Conservation (phyloP, 2,797 vertebrate genomes). For the Thripadectes ignobilis region DNA sequence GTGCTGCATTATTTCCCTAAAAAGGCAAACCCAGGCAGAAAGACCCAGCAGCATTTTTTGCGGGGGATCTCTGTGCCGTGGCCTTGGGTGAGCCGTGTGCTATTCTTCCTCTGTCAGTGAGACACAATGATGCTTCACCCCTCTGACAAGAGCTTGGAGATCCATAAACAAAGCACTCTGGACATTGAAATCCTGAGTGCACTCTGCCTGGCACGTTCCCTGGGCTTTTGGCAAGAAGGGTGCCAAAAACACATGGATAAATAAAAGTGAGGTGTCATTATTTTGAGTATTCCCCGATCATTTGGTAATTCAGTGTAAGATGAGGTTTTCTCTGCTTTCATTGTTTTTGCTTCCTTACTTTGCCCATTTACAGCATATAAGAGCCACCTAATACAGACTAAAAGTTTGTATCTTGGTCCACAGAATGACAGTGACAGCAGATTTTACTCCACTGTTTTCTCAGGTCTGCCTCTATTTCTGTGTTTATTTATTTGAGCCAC, state of each 20-base stretch:
- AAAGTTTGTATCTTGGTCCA: background rate
- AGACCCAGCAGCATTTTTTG: background rate
- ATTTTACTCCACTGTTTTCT: conserved; percentile 54
- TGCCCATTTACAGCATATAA: background rate
- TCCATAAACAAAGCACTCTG: background rate
- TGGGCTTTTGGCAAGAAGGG: background rate
- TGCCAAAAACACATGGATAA: background rate
- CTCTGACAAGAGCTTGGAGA: background rate
- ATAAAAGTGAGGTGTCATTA: fast-evolving
- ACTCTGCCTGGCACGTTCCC: background rate
- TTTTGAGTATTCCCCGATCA: background rate
- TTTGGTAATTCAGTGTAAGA: background rate
- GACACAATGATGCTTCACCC: background rate
- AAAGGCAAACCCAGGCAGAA: background rate
- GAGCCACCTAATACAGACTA: background rate
- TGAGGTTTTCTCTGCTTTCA: background rate
- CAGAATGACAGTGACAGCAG: background rate
- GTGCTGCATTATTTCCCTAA: background rate
- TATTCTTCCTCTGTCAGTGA: background rate
- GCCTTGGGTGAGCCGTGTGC: background rate
- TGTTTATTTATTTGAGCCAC: conserved; percentile 81
- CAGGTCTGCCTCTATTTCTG: conserved; percentile 71
- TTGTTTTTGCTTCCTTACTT: background rate
- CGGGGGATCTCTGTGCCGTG: background rate
- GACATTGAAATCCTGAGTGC: background rate